A percentile compares a stretch with the other conserved stretches of the same genome.
These are phyloP conservation scores for Synergus umbraculus DNA, from an alignment of 2,888 invertebrate species.

Conservation along the genomic window DNA sequence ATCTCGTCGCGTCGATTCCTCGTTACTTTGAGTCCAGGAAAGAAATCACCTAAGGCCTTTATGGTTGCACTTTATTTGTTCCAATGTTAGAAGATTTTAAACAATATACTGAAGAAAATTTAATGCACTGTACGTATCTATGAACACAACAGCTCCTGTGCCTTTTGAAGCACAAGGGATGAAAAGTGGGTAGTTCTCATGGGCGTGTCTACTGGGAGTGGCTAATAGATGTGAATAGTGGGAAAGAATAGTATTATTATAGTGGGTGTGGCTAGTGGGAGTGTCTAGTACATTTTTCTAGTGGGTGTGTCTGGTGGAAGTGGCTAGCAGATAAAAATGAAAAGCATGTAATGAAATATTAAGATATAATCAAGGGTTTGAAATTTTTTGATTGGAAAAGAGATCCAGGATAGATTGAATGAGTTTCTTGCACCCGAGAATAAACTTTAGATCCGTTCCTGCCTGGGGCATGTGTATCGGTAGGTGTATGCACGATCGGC, in stretches of 20 bases:
- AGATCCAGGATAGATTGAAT: not conserved
- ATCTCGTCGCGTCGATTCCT: slow-evolving; percentile 51
- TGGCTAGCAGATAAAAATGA: not conserved
- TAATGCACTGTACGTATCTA: no score
- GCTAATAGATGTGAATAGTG: no score
- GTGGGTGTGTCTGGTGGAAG: not conserved
- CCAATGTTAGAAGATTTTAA: not conserved
- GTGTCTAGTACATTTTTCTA: not conserved
- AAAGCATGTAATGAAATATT: not conserved
- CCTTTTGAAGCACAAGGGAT: not conserved
- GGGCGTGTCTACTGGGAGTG: no score
- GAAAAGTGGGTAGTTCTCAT: not conserved
- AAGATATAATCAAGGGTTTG: not conserved
- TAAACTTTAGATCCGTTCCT: slow-evolving; percentile 11
- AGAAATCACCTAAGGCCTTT: not conserved
- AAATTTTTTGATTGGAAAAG: not conserved
- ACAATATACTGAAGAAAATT: no score
- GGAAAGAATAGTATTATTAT: no score
- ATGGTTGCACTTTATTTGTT: not conserved
- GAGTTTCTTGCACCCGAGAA: not conserved
- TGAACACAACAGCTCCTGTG: no score
- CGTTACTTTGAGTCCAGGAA: not conserved
- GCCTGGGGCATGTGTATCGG: slow-evolving; percentile 52
- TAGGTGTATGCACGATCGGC: slow-evolving; percentile 57
- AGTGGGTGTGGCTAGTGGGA: not conserved